phyloP scores from a whole-genome alignment of 2,113 vertebrate genomes.

The Rhinolophus ferrumequinum region DNA sequence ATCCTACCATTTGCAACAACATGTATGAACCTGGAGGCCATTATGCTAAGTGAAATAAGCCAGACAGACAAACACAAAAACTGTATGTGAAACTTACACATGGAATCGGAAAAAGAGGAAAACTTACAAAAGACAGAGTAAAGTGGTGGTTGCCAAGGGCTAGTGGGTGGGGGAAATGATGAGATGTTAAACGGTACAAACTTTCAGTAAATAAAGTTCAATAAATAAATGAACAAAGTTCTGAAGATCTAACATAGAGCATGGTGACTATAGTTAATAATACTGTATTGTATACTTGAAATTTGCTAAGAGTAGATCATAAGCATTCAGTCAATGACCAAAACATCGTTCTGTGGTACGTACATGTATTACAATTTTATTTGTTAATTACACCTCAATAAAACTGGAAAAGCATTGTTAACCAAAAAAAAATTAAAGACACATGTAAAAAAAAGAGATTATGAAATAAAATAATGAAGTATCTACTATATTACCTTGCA shows the following conservation, averaged over 20 bases:
- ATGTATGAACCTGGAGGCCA: not conserved
- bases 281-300: not conserved
- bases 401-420: not conserved
- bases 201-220: not conserved
- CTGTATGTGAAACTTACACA: not conserved
- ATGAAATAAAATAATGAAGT: slow-evolving; percentile 7
- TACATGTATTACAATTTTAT: not conserved
- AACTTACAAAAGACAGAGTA: not conserved
- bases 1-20: not conserved
- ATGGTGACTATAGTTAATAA: not conserved
- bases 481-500: not conserved
- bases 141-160: not conserved
- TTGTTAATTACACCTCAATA: not conserved
- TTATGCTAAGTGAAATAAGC: not conserved
- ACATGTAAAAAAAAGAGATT: not conserved
- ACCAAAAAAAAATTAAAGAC: not conserved
- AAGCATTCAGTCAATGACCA: not conserved
- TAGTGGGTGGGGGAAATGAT: not conserved
- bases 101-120: not conserved
- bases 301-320: not conserved
- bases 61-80: not conserved
- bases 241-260: not conserved
- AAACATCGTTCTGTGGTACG: not conserved
- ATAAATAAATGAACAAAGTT: not conserved
- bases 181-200: not conserved